A percentile compares a stretch with the other conserved stretches of the same genome.
These are phyloP conservation scores for Pseudopipra pipra DNA, from an alignment of 2,113 vertebrate genomes.

Conservation along the genomic window DNA sequence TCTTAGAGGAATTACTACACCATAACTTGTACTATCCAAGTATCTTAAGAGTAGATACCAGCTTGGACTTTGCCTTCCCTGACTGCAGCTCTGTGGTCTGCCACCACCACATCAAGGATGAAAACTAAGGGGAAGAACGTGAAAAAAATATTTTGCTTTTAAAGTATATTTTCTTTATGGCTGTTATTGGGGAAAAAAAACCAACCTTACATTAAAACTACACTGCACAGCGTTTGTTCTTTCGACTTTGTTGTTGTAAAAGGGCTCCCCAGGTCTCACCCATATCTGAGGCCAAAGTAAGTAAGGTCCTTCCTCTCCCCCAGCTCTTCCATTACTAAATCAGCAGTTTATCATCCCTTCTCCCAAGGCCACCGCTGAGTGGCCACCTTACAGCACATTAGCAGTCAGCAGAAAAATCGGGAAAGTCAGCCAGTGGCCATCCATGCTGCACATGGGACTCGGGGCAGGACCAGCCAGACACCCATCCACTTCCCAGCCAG, in stretches of 20 bases:
- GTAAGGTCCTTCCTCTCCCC: conserved; percentile 16
- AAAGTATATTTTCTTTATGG: conserved; percentile 34
- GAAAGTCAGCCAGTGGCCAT: background rate
- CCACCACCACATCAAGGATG: background rate
- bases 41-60: background rate
- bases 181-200: background rate
- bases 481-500: background rate
- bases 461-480: background rate
- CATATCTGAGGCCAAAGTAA: background rate
- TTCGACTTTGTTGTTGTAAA: background rate
- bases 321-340: background rate
- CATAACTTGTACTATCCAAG: background rate
- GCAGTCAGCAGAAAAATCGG: background rate
- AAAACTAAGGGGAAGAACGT: conserved; percentile 12
- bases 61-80: background rate
- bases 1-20: background rate
- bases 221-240: background rate
- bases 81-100: background rate
- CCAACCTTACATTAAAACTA: background rate
- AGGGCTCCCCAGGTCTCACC: background rate
- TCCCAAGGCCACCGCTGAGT: background rate
- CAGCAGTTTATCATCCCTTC: background rate
- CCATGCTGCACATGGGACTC: fast-evolving
- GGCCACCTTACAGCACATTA: background rate
- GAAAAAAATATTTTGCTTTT: conserved; percentile 27